A percentile compares a stretch with the other conserved stretches of the same genome.
phyloP scores from a whole-genome alignment of 1,140 invertebrate species.

The Drosophila asahinai region DNA sequence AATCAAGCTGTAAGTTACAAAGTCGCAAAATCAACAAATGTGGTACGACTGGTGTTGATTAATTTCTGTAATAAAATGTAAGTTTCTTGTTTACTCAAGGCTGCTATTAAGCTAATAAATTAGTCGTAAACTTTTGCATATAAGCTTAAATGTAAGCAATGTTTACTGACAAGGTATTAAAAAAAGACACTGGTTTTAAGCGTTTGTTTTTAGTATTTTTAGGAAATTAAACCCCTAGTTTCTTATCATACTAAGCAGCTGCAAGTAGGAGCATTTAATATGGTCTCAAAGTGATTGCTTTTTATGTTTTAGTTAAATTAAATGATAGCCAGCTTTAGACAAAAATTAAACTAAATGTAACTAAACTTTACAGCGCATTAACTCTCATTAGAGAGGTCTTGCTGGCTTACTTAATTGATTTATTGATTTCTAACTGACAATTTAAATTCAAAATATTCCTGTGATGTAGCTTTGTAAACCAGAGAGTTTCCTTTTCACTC shows the following conservation, averaged over 20 bases:
- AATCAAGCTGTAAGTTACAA: background rate
- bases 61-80: conserved; percentile 6
- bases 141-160: conserved; percentile 1
- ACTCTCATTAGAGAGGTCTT: background rate
- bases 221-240: conserved; percentile 1
- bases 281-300: background rate
- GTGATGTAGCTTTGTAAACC: too few species aligned
- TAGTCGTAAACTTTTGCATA: conserved; percentile 6
- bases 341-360: background rate
- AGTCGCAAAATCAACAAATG: background rate
- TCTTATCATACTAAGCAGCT: conserved; percentile 5
- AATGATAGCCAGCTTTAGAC: background rate
- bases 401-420: background rate
- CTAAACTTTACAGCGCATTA: background rate
- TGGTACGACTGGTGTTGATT: conserved; percentile 1
- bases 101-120: background rate
- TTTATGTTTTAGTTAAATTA: background rate
- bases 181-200: background rate
- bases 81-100: conserved; percentile 9
- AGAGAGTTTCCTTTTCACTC: background rate
- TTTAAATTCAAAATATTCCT: too few species aligned
- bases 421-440: too few species aligned
- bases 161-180: background rate
- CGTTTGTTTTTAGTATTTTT: too few species aligned
- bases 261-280: background rate